Conservation (phyloP, 2,113 vertebrate genomes). For the Pituophis catenifer region DNA sequence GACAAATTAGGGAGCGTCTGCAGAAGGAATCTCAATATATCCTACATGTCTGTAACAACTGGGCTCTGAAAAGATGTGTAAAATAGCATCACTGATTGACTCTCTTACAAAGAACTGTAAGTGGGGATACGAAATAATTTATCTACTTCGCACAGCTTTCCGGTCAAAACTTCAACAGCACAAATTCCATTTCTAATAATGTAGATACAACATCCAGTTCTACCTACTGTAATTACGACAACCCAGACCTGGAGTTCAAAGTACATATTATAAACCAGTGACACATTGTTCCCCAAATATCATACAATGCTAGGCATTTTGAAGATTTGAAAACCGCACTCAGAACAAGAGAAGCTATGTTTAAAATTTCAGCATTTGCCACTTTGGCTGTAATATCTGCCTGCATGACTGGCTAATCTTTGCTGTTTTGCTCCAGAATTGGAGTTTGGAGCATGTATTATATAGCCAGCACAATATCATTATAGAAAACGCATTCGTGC, state of each 20-base stretch:
- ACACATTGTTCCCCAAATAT: slow-evolving; percentile 8
- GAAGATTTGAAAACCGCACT: slow-evolving; percentile 11
- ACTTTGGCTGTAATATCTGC: slow-evolving; percentile 16
- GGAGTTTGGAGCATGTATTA: not conserved
- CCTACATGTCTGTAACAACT: slow-evolving; percentile 61
- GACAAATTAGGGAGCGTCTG: slow-evolving; percentile 51
- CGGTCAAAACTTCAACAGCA: slow-evolving; percentile 47
- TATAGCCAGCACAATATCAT: not conserved
- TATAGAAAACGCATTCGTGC: not conserved
- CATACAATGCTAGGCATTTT: slow-evolving; percentile 45
- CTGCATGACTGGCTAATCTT: slow-evolving; percentile 40
- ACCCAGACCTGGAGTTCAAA: slow-evolving; percentile 38
- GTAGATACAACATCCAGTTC: slow-evolving; percentile 56
- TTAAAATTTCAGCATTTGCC: slow-evolving; percentile 37
- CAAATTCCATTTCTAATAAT: slow-evolving; percentile 62
- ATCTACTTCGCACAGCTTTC: slow-evolving; percentile 47
- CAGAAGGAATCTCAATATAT: slow-evolving; percentile 58
- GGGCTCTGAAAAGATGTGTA: slow-evolving; percentile 59
- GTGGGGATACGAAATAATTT: slow-evolving; percentile 49
- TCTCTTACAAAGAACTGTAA: slow-evolving; percentile 66
- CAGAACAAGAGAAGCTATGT: slow-evolving; percentile 32
- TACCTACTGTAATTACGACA: slow-evolving; percentile 53
- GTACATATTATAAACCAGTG: slow-evolving; percentile 36
- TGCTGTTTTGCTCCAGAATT: not conserved
- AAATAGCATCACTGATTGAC: slow-evolving; percentile 64